A percentile compares a stretch with the other conserved stretches of the same genome.
Conservation (phyloP, 2,888 invertebrate genomes). For the Mesoligia furuncula region DNA sequence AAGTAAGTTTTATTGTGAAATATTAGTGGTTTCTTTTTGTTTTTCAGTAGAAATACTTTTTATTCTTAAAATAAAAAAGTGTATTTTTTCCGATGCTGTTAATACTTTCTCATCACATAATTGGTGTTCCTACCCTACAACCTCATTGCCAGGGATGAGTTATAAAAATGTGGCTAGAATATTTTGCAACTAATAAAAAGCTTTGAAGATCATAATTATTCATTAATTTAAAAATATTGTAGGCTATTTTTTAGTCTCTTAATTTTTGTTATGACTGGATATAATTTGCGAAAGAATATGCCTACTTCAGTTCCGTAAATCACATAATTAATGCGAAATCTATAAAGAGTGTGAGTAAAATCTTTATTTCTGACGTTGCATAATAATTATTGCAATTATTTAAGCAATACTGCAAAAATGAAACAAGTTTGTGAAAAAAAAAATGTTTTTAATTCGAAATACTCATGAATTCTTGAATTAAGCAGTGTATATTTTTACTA, state of each 20-base stretch:
- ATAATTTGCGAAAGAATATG: background rate
- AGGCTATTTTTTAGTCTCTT: background rate
- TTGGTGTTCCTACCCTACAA: conserved; percentile 18
- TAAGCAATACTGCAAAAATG: too few species aligned
- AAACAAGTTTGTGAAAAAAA: too few species aligned
- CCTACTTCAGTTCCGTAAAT: too few species aligned
- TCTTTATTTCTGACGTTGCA: too few species aligned
- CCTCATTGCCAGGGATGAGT: background rate
- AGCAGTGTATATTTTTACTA: background rate
- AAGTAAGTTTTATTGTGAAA: conserved; percentile 15
- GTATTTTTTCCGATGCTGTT: background rate
- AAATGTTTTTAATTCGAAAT: background rate
- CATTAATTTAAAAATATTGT: background rate
- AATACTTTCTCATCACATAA: background rate
- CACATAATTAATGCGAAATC: too few species aligned
- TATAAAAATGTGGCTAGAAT: background rate
- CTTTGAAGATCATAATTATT: background rate
- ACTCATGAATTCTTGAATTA: background rate
- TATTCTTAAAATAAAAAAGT: conserved; percentile 1
- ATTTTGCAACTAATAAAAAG: conserved; percentile 10
- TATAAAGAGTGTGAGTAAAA: too few species aligned
- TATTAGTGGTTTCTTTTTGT: background rate
- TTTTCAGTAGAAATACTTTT: background rate
- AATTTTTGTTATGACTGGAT: background rate
- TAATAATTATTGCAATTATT: too few species aligned